These are phyloP conservation scores for Gouania willdenowi DNA, from an alignment of 2,797 vertebrate genomes.

Conservation along the genomic window DNA sequence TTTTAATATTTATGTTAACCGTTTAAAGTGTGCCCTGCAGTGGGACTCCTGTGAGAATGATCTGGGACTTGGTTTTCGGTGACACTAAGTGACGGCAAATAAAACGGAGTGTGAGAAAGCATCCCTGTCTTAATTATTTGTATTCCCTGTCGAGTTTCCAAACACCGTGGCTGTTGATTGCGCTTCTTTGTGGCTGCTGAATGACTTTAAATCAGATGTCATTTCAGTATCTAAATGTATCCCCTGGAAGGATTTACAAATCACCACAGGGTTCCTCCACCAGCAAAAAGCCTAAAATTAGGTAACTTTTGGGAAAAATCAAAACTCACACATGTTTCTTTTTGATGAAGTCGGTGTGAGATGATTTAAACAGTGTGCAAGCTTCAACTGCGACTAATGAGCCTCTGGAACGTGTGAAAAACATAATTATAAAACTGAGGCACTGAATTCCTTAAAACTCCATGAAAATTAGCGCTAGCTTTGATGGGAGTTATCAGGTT, in stretches of 20 bases:
- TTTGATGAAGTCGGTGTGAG: not conserved
- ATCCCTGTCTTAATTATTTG: constrained; percentile 1
- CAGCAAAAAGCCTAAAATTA: not conserved
- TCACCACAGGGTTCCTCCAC: not conserved
- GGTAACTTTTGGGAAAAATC: not conserved
- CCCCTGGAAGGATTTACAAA: not conserved
- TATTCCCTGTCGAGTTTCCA: not conserved
- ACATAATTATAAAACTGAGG: not conserved
- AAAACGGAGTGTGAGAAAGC: not conserved
- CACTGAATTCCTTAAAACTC: not conserved
- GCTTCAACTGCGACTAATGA: not conserved
- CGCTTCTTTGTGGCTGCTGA: not conserved
- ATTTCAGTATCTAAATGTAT: constrained; percentile 1
- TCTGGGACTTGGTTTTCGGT: not conserved
- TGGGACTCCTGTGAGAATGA: not conserved
- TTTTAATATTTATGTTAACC: too few species aligned
- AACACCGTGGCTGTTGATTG: not conserved
- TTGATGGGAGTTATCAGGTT: too few species aligned
- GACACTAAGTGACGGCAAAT: not conserved
- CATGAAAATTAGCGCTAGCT: too few species aligned
- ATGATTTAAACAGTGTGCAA: not conserved
- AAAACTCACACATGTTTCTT: not conserved
- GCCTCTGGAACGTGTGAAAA: not conserved
- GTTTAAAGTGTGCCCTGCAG: too few species aligned
- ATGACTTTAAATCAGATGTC: not conserved